Base-by-base conservation (phyloP, 2,113 vertebrate species). In the Choloepus hoffmanni region DNA sequence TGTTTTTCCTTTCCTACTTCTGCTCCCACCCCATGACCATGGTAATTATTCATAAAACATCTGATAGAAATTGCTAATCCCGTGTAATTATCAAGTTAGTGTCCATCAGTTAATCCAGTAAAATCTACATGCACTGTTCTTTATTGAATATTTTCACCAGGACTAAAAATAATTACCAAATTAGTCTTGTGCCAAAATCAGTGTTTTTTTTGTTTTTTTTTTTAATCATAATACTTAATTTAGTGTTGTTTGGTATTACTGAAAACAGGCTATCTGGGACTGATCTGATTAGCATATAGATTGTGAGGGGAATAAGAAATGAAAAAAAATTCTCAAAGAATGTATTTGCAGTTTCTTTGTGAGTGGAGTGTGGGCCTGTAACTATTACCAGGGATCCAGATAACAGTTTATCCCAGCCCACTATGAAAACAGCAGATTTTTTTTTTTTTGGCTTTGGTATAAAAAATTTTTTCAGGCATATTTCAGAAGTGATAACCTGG, bases 191-290 rank as follows among this genome's bases (percentile, higher is more conserved):
- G 30, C 53, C 85, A 19, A 72, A 95, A 78, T 86, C 63, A 77
- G 18, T 86, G 28, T 82, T 90, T n/a, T n/a, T n/a, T n/a, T n/a
- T n/a, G n/a, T n/a, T n/a, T n/a, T n/a, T n/a, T n/a, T n/a, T n/a
- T n/a, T n/a, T n/a, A n/a, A 11, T 92, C n/a, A 2, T 92, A 77
- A 90, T 79, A 33, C 14, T 85, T 93, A 92, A 96, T 92, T 91
- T 91, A n/a, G n/a, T 84, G 48, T 93, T 92, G 19, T 89, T 94
- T 81, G 48, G 43, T 89, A 1, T 93, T 89, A 85, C 62, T 95
- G 45, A 96, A 92, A 95, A 81, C 45, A 91, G 82, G 8, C 11
- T 90, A 33, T 90, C 65, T 83, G 26, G n/a, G 43, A 62, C 62
- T n/a, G 78, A 90, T 33, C 11, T 82, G 53, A 72, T 87, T 85